phyloP scores from a whole-genome alignment of 2,113 vertebrate species.

The Pseudopipra pipra region DNA sequence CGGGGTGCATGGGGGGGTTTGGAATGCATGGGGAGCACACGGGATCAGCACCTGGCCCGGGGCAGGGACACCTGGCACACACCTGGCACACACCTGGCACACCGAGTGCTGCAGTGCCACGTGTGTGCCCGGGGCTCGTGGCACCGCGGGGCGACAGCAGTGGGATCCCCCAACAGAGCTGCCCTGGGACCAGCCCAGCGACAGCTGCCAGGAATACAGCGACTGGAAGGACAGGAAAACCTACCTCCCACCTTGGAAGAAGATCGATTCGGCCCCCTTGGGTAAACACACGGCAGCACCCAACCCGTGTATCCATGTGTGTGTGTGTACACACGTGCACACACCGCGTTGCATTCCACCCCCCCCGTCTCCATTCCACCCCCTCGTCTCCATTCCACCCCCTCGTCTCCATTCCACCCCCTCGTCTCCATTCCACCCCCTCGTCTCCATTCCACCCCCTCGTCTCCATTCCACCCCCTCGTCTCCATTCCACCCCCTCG shows the following conservation, averaged over 20 bases:
- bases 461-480: not conserved
- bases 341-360: not conserved
- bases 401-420: not conserved
- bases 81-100: not conserved
- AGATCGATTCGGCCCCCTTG: conserved; percentile 85
- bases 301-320: no score
- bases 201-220: conserved; percentile 91
- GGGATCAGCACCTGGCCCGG: not conserved
- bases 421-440: not conserved
- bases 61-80: not conserved
- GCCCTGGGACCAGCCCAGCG: conserved; percentile 95
- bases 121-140: fast-evolving
- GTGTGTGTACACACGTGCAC: not conserved
- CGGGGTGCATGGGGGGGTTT: not conserved
- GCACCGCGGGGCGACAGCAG: not conserved
- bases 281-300: conserved; percentile 24
- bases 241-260: conserved; percentile 94
- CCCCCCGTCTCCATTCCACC: not conserved
- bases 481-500: not conserved
- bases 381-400: not conserved
- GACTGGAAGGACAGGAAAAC: conserved; percentile 95
- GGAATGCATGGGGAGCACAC: not conserved
- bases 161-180: conserved; percentile 76
- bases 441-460: not conserved
- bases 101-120: not conserved